phyloP scores from a whole-genome alignment of 2,797 vertebrate genomes.

The Tragopan temminckii region DNA sequence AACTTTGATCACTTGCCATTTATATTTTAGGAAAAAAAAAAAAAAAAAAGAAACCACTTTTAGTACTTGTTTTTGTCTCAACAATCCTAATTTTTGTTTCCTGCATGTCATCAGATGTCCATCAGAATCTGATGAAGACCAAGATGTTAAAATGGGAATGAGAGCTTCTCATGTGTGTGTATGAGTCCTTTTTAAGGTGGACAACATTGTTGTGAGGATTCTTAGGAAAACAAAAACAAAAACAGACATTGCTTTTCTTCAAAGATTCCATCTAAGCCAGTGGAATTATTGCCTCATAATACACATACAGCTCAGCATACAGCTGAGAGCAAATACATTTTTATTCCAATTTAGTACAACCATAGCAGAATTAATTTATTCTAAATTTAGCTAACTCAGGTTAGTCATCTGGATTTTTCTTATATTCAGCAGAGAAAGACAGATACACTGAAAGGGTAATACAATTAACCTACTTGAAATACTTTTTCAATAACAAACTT shows the following conservation, averaged over 20 bases:
- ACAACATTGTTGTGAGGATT: neutral
- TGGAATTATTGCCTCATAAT: neutral
- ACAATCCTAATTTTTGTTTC: neutral
- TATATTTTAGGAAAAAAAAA: neutral
- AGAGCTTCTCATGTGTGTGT: neutral
- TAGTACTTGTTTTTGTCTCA: neutral
- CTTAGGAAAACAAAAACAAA: neutral
- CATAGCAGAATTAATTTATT: constrained; percentile 11
- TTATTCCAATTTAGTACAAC: neutral
- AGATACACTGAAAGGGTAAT: neutral
- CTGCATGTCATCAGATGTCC: no score
- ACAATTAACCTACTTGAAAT: constrained; percentile 15
- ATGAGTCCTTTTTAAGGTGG: neutral
- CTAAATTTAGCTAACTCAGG: neutral
- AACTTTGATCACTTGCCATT: neutral
- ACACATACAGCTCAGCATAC: neutral
- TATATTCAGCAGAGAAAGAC: neutral
- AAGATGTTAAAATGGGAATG: neutral
- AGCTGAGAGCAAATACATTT: constrained; percentile 13
- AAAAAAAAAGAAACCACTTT: neutral
- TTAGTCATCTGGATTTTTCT: constrained; percentile 4
- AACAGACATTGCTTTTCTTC: neutral
- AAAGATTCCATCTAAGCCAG: neutral
- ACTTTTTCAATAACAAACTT: neutral
- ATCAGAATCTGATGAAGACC: neutral